Percentiles rank a stretch among this genome's conserved stretches.
Conservation (phyloP, 2,888 invertebrate genomes). For the Pecten maximus region DNA sequence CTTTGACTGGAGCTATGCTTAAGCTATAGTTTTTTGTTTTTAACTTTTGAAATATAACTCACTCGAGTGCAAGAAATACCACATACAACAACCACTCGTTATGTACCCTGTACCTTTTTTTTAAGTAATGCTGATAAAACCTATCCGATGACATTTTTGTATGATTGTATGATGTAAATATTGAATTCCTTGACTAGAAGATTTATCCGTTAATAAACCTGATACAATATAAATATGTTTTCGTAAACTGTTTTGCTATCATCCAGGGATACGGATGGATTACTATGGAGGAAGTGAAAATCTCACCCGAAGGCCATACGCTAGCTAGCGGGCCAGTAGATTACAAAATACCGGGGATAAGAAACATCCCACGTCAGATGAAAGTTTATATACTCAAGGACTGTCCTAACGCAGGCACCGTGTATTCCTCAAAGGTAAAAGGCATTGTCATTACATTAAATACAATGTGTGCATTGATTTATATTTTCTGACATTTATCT, state of each 20-base stretch:
- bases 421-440: neutral
- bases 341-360: neutral
- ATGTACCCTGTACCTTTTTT: too few relatives aligned
- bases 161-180: too few relatives aligned
- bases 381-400: neutral
- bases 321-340: constrained; percentile 94
- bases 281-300: constrained; percentile 93
- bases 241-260: neutral
- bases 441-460: too few relatives aligned
- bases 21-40: too few relatives aligned
- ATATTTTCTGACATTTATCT: neutral
- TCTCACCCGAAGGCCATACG: constrained; percentile 91
- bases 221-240: neutral
- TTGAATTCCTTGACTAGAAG: too few relatives aligned
- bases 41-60: too few relatives aligned
- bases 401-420: neutral
- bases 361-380: neutral
- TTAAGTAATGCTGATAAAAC: too few relatives aligned
- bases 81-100: too few relatives aligned
- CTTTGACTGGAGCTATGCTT: too few relatives aligned
- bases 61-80: too few relatives aligned
- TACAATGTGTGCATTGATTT: too few relatives aligned
- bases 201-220: neutral
- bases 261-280: constrained; percentile 92
- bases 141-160: too few relatives aligned